Evolutionary conservation across 2,888 invertebrate genomes (phyloP).

Genomic region (Hofmannophila pseudospretella): DNA sequence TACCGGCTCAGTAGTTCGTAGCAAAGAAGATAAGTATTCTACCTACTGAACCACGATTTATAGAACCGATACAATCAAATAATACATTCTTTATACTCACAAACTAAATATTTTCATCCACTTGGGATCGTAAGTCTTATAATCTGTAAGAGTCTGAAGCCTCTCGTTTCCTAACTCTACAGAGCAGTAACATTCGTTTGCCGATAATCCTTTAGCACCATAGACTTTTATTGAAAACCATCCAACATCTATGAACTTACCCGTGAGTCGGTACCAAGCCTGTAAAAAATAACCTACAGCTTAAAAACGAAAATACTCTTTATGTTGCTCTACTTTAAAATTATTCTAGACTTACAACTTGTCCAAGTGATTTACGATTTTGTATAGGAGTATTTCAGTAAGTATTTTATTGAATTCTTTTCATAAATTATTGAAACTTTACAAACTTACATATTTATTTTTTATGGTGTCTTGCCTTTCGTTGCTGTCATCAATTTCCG

Average conservation of each 20-base stretch:
- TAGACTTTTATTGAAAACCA: constrained; percentile 93
- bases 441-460: constrained; percentile 80
- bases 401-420: too few relatives aligned
- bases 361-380: too few relatives aligned
- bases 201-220: constrained; percentile 86
- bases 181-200: constrained; percentile 96
- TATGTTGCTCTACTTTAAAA: too few relatives aligned
- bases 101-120: constrained; percentile 99
- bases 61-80: too few relatives aligned
- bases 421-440: not conserved
- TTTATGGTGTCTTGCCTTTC: constrained; percentile 80
- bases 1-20: too few relatives aligned
- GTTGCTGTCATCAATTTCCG: constrained; percentile 88
- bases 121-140: constrained; percentile 94
- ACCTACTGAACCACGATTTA: too few relatives aligned
- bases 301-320: too few relatives aligned
- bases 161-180: constrained; percentile 94
- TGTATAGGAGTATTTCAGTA: too few relatives aligned
- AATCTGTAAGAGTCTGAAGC: constrained; percentile 96
- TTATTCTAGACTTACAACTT: too few relatives aligned
- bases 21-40: too few relatives aligned
- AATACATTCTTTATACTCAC: too few relatives aligned
- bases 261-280: constrained; percentile 25
- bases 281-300: not conserved
- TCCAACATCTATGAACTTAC: constrained; percentile 84